Evolutionary conservation across 2,113 vertebrate species (phyloP), one percentile per base, ranked within the genome.

Genomic region (Gnathonemus echidnorhynchus): DNA sequence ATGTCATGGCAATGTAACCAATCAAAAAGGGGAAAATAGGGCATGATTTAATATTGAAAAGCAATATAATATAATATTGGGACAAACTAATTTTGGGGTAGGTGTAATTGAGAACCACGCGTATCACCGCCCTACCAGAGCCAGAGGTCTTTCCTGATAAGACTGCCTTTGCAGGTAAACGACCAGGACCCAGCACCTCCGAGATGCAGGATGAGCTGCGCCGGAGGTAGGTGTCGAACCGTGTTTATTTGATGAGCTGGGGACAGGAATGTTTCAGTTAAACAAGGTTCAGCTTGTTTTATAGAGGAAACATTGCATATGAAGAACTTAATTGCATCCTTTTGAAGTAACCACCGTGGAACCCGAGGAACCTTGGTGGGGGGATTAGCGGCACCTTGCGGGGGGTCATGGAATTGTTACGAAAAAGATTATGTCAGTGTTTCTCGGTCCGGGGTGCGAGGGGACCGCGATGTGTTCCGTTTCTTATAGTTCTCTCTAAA

Each of bases 131-230:
- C 62, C 62, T 70, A 70, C 9, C 62, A 31, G 62, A 70, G 10
- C n/a, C 9, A 13, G 27, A 70, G 62, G n/a, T 27, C 10, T 31
- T 70, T 27, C n/a, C 27, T 70, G 62, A 70, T 13, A 13, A 70
- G 86, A n/a, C n/a, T 86, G 42, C 46, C 45, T 91, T 93, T 93
- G 56, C 91, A 96, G 95, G 88, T 92, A 13, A 92, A 87, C 88
- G 84, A 4, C 27, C 93, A 52, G 93, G 91, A 89, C 89, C 92
- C 62, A 94, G 94, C 21, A 21, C 92, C 9, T 89, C 94, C 11
- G 94, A 95, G 91, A 94, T 93, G 74, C 95, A 96, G 24, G 95
- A 97, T 87, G 97, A 97, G 15, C 93, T 97, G 1, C 96, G 96
- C 53, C 97, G 90, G 91, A 97, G 97, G 98, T 99, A 90, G 93